Evolutionary conservation across 2,888 invertebrate genomes (phyloP), one percentile per base, ranked within the genome.

Genomic region (Heliconius ismenius): DNA sequence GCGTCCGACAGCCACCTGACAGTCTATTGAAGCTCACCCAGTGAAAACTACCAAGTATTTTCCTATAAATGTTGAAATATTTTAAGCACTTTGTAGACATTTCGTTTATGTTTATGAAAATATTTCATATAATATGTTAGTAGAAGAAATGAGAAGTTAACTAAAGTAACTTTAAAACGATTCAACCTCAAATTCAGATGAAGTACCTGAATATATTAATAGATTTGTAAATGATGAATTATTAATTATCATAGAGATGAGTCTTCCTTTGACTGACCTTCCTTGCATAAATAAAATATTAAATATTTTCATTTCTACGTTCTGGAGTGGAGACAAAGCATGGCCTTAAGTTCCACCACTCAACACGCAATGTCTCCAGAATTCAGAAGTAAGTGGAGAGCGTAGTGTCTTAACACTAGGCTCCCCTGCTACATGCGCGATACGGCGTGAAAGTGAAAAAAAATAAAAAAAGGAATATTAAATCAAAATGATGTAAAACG

Each of bases 1-100:
- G 54, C 54, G 36, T 36, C 69, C 75, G 75, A 75, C 70, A 63
- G 75, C 75, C 75, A 75, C 69, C 64, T 75, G 75, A 75, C 75
- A 75, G 70, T 63, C 75, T 54, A 75, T 75, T 70, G 70, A 75
- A 75, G 70, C 64, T 69, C 70, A 75, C 63, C 36, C 63, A 49
- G 32, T 68, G 67, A 69, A 70, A 70, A 64, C 54, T 63, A 24
- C 24, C 63, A 70, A 62, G 63, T 62, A 70, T 75, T 75, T 64
- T 36, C 26, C 43, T 63, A 36, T 70, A 75, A 70, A 75, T 70
- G 58, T 72, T 39, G 39, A 24, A 39, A 60, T 32, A 58, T 70
- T 72, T 58, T 39, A 24, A 36, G 36, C 36, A 36, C n/a, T 70
- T 58, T 58, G 21, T 13, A 54, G 11, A 58, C 15, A 43, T 69